Evolutionary conservation across 2,113 vertebrate species (phyloP).

Genomic region (Asarcornis scutulata): DNA sequence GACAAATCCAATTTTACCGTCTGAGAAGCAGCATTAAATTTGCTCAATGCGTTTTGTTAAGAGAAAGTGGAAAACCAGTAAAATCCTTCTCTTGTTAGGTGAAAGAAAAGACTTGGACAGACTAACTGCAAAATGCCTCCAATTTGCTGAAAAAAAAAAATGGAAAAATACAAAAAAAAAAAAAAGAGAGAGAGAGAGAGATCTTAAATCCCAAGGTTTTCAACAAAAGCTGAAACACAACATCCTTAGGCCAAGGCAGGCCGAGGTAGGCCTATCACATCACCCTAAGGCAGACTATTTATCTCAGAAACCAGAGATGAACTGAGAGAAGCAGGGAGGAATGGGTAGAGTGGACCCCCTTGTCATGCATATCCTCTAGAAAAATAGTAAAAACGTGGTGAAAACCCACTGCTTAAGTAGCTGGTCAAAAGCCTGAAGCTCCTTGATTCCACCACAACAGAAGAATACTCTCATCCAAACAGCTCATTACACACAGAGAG

Average conservation of each 20-base stretch:
- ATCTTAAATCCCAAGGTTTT: not conserved
- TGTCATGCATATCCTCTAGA: not conserved
- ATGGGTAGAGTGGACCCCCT: not conserved
- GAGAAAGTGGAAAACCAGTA: not conserved
- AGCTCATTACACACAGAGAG: not conserved
- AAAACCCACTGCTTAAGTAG: not conserved
- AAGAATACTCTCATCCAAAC: not conserved
- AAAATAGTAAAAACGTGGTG: not conserved
- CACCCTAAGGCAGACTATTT: not conserved
- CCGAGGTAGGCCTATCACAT: too few relatives aligned
- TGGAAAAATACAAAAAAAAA: too few relatives aligned
- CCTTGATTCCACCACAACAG: not conserved
- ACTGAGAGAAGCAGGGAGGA: not conserved
- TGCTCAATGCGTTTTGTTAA: not conserved
- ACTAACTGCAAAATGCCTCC: not conserved
- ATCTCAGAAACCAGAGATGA: not conserved
- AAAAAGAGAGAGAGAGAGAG: too few relatives aligned
- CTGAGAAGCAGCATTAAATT: not conserved
- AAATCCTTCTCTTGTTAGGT: not conserved
- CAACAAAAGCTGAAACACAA: not conserved
- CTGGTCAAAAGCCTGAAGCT: not conserved
- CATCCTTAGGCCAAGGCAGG: not conserved
- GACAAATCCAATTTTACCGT: conserved; percentile 52
- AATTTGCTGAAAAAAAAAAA: not conserved
- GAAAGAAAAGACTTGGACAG: not conserved